Conservation (phyloP, 2,113 vertebrate genomes). For the Pelvicachromis taeniatus region DNA sequence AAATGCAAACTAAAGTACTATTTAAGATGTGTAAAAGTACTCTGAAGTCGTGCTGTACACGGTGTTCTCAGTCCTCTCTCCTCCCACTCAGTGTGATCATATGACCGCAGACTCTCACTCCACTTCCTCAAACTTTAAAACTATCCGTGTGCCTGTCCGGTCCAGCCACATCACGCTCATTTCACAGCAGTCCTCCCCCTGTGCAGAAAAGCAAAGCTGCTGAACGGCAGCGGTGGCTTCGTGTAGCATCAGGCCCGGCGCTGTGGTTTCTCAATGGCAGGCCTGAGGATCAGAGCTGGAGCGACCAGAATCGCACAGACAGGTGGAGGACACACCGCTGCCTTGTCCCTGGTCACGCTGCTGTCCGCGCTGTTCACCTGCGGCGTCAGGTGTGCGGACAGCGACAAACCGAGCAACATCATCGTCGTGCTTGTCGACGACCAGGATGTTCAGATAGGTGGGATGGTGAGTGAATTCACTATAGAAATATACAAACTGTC, state of each 20-base stretch:
- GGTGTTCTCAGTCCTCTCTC: not conserved
- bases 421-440: slow-evolving; percentile 78
- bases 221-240: not conserved
- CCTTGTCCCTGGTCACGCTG: not conserved
- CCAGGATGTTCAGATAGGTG: slow-evolving; percentile 75
- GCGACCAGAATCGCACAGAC: not conserved
- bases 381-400: slow-evolving; percentile 54
- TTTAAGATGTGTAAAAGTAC: not conserved
- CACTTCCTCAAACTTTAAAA: slow-evolving; percentile 53
- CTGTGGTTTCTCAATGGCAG: slow-evolving; percentile 41
- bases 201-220: not conserved
- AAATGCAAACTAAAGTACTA: not conserved
- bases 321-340: not conserved
- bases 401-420: slow-evolving; percentile 63
- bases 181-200: not conserved
- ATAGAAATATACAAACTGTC: not conserved
- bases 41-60: not conserved
- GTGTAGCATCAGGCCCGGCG: not conserved
- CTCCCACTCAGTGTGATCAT: slow-evolving; percentile 30
- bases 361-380: slow-evolving; percentile 57
- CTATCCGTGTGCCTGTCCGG: not conserved
- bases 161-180: not conserved
- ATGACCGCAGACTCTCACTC: slow-evolving; percentile 10
- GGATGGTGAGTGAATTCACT: slow-evolving; percentile 69
- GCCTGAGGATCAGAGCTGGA: not conserved